Conservation (phyloP, 2,113 vertebrate species). For the Andinoacara biseriatus region DNA sequence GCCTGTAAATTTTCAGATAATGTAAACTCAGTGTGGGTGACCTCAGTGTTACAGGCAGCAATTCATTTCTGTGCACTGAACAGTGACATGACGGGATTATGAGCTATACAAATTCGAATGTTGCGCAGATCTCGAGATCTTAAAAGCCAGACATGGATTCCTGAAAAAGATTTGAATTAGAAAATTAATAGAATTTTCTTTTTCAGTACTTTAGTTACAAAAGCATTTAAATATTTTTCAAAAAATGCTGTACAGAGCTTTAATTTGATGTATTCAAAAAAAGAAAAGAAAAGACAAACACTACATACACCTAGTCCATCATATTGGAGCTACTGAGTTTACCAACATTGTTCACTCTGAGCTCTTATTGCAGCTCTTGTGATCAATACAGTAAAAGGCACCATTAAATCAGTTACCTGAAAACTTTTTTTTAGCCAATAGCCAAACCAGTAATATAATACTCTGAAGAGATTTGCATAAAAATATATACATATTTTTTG, state of each 20-base stretch:
- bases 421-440: neutral
- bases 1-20: neutral
- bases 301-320: neutral
- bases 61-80: neutral
- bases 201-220: neutral
- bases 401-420: neutral
- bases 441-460: neutral
- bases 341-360: neutral
- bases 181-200: neutral
- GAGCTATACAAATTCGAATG: neutral
- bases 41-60: neutral
- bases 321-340: neutral
- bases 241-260: neutral
- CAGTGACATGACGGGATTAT: neutral
- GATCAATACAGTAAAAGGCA: constrained; percentile 13
- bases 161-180: neutral
- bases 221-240: neutral
- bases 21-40: constrained; percentile 18
- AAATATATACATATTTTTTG: neutral
- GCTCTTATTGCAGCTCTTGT: neutral
- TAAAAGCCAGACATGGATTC: neutral
- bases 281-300: neutral
- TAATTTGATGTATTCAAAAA: neutral
- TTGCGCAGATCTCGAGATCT: neutral
- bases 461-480: neutral